These are phyloP conservation scores for Cepaea hortensis DNA, from an alignment of 2,888 invertebrate genomes.

Conservation along the genomic window DNA sequence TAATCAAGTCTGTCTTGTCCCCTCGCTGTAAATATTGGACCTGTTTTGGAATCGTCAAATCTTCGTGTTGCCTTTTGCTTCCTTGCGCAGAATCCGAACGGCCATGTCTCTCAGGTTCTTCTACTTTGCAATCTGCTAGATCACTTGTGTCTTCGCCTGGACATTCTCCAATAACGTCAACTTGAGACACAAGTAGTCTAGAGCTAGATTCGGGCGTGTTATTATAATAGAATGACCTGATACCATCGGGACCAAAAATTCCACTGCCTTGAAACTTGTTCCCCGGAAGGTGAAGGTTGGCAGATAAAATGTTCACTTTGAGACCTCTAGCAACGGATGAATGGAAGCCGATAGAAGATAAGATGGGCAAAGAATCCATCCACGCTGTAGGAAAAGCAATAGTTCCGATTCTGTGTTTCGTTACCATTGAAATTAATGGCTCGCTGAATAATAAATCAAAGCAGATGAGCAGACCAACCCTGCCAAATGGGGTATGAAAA, in stretches of 20 bases:
- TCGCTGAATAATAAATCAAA: constrained; percentile 88
- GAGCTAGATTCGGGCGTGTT: neutral
- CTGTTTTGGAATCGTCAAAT: too few species aligned
- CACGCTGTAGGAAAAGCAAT: constrained; percentile 81
- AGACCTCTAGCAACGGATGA: constrained; percentile 83
- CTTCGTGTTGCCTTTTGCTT: too few species aligned
- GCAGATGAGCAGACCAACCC: constrained; percentile 85
- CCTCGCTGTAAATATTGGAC: too few species aligned
- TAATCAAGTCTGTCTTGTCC: too few species aligned
- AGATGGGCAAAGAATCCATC: constrained; percentile 85
- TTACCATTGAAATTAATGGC: constrained; percentile 81
- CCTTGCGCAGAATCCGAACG: too few species aligned
- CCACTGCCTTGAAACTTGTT: constrained; percentile 82
- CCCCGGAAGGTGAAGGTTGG: constrained; percentile 83
- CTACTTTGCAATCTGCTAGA: too few species aligned
- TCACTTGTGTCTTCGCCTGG: neutral
- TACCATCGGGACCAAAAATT: constrained; percentile 80
- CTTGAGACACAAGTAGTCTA: neutral
- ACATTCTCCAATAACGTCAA: neutral
- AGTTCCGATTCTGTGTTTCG: constrained; percentile 75
- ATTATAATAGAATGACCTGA: constrained; percentile 54
- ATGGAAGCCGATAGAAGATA: constrained; percentile 78
- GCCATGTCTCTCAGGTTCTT: too few species aligned
- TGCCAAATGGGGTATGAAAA: constrained; percentile 65
- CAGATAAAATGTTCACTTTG: constrained; percentile 83